phyloP scores from a whole-genome alignment of 2,797 vertebrate species.

The Darevskia nairensis region DNA sequence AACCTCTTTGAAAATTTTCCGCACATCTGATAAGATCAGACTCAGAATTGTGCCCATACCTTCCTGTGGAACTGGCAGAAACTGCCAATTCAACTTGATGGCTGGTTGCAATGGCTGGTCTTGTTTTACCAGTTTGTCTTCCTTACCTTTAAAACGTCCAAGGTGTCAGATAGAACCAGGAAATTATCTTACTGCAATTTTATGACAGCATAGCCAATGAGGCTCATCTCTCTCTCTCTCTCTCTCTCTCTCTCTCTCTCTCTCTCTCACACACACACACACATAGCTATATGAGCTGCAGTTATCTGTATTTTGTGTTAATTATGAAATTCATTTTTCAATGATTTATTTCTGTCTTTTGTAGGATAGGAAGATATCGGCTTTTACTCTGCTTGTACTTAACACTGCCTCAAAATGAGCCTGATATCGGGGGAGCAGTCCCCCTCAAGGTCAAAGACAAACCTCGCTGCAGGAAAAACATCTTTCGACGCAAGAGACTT shows the following conservation, averaged over 20 bases:
- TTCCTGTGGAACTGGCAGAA: neutral
- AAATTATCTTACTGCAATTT: neutral
- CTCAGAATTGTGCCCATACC: neutral
- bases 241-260: no score
- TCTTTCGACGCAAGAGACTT: no score
- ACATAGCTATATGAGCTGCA: no score
- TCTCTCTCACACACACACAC: neutral
- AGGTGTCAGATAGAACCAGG: neutral
- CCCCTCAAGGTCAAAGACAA: no score
- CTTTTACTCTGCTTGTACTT: neutral
- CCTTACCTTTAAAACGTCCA: neutral
- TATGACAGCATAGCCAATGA: neutral
- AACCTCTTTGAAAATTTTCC: no score
- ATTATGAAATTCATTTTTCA: neutral
- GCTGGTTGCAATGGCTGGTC: neutral
- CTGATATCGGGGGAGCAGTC: no score
- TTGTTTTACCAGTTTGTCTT: neutral
- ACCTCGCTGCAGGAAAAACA: no score
- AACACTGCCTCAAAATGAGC: neutral
- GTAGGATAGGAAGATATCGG: neutral
- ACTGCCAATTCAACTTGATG: neutral
- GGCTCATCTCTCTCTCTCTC: neutral
- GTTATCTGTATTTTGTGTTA: constrained; percentile 9
- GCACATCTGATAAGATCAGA: no score
- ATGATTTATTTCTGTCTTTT: neutral